A percentile compares a stretch with the other conserved stretches of the same genome.
phyloP scores from a whole-genome alignment of 2,797 vertebrate species.

The Varecia variegata region DNA sequence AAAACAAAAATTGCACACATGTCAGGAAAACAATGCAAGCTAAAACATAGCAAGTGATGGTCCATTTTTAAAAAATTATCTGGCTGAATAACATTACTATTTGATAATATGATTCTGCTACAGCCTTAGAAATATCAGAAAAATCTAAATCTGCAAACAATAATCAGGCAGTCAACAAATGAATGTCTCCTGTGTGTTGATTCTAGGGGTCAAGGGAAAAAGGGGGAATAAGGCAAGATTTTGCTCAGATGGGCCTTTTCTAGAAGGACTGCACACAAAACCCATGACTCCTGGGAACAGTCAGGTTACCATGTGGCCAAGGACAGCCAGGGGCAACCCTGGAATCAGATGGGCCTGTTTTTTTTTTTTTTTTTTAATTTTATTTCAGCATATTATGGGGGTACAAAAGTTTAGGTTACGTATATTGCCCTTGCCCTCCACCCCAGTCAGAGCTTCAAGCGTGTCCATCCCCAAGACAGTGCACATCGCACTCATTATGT shows the following conservation, averaged over 20 bases:
- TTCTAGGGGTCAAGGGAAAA: not conserved
- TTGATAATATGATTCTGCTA: not conserved
- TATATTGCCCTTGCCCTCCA: no score
- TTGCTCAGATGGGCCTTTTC: not conserved
- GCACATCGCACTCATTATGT: no score
- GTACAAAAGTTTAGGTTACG: no score
- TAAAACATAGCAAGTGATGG: not conserved
- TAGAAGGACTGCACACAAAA: not conserved
- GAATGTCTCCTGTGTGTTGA: not conserved
- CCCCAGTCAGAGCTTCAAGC: no score
- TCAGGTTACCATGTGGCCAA: not conserved
- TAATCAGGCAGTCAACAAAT: not conserved
- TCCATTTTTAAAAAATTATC: not conserved
- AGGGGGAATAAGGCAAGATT: not conserved
- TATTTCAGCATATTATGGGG: no score
- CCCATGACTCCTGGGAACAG: not conserved
- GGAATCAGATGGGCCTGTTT: not conserved
- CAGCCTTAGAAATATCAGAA: not conserved
- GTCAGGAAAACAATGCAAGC: constrained; percentile 5
- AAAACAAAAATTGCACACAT: not conserved
- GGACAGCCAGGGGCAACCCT: not conserved
- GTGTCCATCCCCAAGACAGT: no score
- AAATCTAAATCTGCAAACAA: not conserved
- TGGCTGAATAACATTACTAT: constrained; percentile 8
- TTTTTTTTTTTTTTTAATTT: not conserved